Conservation (phyloP, 2,113 vertebrate genomes). For the Raja brachyura region DNA sequence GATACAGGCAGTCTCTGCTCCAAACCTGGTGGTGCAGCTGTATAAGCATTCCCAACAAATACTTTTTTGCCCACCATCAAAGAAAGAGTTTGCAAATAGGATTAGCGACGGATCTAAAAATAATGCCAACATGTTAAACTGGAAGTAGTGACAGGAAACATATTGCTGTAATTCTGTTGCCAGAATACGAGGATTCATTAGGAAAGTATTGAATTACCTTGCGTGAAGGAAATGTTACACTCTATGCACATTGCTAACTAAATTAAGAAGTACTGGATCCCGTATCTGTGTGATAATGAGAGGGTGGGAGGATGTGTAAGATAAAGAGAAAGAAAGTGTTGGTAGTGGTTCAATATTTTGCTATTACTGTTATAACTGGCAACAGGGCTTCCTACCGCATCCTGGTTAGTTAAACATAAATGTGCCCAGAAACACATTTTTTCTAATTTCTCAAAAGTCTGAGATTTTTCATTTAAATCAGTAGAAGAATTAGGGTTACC, state of each 20-base stretch:
- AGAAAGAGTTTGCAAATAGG: slow-evolving; percentile 17
- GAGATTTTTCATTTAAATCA: background rate
- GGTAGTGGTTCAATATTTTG: background rate
- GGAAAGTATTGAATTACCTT: background rate
- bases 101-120: slow-evolving; percentile 21
- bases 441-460: too few relatives aligned
- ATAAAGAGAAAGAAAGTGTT: background rate
- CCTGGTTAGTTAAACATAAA: background rate
- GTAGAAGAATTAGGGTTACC: too few relatives aligned
- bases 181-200: background rate
- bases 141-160: background rate
- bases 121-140: slow-evolving; percentile 1
- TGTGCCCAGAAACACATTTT: background rate
- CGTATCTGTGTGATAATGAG: slow-evolving; percentile 1
- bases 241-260: background rate
- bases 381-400: background rate
- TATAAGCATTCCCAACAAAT: background rate
- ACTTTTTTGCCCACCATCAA: background rate
- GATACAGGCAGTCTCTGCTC: slow-evolving; percentile 6
- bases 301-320: background rate
- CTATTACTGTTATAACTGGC: background rate
- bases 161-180: background rate
- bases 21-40: slow-evolving; percentile 1
- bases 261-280: background rate
- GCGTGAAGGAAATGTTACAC: slow-evolving; percentile 1